Percentiles rank a stretch among this genome's conserved stretches.
Evolutionary conservation across 2,888 invertebrate species (phyloP).

Genomic region (Coremacera marginata): DNA sequence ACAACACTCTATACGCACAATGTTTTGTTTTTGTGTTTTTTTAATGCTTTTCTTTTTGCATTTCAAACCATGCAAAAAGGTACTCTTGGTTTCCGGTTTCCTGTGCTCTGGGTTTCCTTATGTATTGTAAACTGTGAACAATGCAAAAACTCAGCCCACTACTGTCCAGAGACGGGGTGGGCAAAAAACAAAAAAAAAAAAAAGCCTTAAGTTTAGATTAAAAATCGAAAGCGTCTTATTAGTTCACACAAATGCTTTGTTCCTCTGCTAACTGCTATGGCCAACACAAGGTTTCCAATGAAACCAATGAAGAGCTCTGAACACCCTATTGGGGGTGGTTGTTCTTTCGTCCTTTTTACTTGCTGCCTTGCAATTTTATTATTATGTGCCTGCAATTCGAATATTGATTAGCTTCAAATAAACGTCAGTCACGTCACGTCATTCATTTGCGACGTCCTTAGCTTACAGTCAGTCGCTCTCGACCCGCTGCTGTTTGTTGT

Average conservation of each 20-base stretch:
- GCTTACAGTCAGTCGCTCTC: slow-evolving; percentile 32
- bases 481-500: slow-evolving; percentile 32
- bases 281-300: background rate
- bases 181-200: background rate
- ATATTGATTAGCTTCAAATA: slow-evolving; percentile 54
- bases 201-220: slow-evolving; percentile 37
- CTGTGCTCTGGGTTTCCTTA: slow-evolving; percentile 36
- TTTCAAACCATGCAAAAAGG: background rate
- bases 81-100: slow-evolving; percentile 45
- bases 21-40: background rate
- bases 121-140: slow-evolving; percentile 19
- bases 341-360: background rate
- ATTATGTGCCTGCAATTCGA: slow-evolving; percentile 47
- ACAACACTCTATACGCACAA: slow-evolving; percentile 21
- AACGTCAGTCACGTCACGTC: slow-evolving; percentile 45
- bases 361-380: slow-evolving; percentile 29
- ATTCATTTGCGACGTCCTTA: slow-evolving; percentile 8
- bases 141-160: slow-evolving; percentile 16
- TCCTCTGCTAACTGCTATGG: background rate
- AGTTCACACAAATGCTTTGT: slow-evolving; percentile 2
- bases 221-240: slow-evolving; percentile 40
- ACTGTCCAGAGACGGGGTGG: background rate
- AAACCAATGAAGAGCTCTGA: background rate
- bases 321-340: background rate
- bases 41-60: background rate